These are phyloP conservation scores for Oligia fasciuncula DNA, from an alignment of 2,888 invertebrate genomes.

Conservation along the genomic window DNA sequence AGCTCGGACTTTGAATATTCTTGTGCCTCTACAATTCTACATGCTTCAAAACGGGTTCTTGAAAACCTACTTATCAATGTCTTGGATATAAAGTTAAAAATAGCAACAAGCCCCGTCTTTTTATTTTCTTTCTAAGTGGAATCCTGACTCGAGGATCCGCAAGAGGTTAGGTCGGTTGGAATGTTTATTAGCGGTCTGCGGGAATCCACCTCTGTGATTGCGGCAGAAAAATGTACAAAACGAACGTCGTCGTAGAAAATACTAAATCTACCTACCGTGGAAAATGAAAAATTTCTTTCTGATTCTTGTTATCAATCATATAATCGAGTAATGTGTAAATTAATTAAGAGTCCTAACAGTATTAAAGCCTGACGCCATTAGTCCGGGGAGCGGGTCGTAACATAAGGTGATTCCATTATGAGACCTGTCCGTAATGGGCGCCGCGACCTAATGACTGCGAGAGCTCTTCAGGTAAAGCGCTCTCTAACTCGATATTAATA, in stretches of 20 bases:
- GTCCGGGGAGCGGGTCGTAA: conserved; percentile 72
- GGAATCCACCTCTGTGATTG: conserved; percentile 37
- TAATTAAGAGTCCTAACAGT: conserved; percentile 78
- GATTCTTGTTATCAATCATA: conserved; percentile 39
- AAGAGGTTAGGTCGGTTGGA: conserved; percentile 55
- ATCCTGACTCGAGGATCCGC: conserved; percentile 39
- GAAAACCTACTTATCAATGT: conserved; percentile 54
- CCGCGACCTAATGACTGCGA: conserved; percentile 78
- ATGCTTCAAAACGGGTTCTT: conserved; percentile 58
- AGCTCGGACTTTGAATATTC: conserved; percentile 37
- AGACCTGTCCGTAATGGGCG: conserved; percentile 77
- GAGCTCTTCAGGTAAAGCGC: conserved; percentile 79
- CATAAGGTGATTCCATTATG: conserved; percentile 81
- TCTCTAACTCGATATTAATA: conserved; percentile 81
- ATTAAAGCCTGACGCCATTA: conserved; percentile 77
- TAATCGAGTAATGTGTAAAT: conserved; percentile 70
- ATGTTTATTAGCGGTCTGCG: conserved; percentile 58
- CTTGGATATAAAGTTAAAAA: conserved; percentile 59
- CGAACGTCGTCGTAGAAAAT: conserved; percentile 15
- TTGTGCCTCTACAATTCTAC: conserved; percentile 49
- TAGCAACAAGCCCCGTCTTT: conserved; percentile 52
- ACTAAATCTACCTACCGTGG: background rate
- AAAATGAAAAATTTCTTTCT: conserved; percentile 12
- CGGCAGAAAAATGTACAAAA: conserved; percentile 29
- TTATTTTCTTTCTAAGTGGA: conserved; percentile 57